These are phyloP conservation scores for Pseudomugil tenellus DNA, from an alignment of 2,797 vertebrate species.

Conservation along the genomic window DNA sequence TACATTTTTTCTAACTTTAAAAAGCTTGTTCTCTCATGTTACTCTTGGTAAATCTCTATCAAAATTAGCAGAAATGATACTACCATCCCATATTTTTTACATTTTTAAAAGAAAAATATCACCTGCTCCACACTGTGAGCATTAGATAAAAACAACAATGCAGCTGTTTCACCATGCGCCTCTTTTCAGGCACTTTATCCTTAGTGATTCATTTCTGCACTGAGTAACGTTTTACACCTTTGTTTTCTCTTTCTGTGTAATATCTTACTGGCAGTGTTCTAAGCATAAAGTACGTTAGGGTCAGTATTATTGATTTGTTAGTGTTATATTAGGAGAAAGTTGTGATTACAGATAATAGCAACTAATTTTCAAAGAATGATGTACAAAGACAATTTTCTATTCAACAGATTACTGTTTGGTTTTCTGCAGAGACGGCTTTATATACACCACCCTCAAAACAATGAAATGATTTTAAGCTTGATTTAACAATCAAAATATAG, in stretches of 20 bases:
- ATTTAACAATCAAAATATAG: background rate
- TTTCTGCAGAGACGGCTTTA: constrained; percentile 5
- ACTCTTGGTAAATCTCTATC: background rate
- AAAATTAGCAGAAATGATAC: too few relatives aligned
- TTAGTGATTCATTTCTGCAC: background rate
- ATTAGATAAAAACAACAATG: background rate
- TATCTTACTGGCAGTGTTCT: background rate
- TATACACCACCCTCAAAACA: constrained; percentile 6
- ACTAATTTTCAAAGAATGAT: background rate
- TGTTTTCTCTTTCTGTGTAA: background rate
- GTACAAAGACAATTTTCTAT: too few relatives aligned
- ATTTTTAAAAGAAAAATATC: background rate
- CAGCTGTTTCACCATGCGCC: background rate
- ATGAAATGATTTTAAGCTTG: constrained; percentile 1
- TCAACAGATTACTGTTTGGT: background rate
- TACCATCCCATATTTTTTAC: background rate
- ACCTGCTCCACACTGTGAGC: background rate
- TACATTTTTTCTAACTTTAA: background rate
- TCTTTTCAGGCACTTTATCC: background rate
- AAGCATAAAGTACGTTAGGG: background rate
- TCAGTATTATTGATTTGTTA: background rate
- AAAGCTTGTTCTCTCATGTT: background rate
- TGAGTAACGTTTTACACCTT: background rate
- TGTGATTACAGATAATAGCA: background rate
- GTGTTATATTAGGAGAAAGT: background rate